Conservation (phyloP, 2,797 vertebrate species). For the Strix occidentalis region DNA sequence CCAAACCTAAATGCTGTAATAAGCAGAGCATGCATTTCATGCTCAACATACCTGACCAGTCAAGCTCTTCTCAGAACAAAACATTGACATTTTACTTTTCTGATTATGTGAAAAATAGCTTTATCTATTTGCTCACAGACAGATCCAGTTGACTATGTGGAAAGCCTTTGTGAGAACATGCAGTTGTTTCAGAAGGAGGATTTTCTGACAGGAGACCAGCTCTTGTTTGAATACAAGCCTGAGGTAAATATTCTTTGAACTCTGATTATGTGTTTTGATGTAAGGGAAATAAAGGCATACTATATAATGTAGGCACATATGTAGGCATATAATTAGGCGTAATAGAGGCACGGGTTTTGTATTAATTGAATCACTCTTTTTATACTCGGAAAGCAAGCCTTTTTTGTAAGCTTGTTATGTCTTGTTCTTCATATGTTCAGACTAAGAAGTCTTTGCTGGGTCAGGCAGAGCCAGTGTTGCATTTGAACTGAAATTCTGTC, state of each 20-base stretch:
- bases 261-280: not conserved
- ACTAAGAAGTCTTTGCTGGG: not conserved
- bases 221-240: constrained; percentile 90
- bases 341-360: not conserved
- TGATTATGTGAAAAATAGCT: not conserved
- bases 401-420: not conserved
- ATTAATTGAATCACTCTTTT: not conserved
- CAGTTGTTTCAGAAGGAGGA: constrained; percentile 91
- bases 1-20: not conserved
- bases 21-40: not conserved
- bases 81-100: not conserved
- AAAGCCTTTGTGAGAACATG: constrained; percentile 97
- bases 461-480: not conserved
- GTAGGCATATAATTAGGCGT: not conserved
- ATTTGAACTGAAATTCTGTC: not conserved
- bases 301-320: not conserved
- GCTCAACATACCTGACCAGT: not conserved
- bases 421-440: not conserved
- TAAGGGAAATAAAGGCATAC: not conserved
- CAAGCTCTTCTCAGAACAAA: not conserved
- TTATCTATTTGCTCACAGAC: constrained; percentile 78
- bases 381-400: not conserved
- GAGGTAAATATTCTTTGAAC: constrained; percentile 78
- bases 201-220: constrained; percentile 92
- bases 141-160: constrained; percentile 92